Conservation (phyloP, 1,140 invertebrate species). For the Eupristina koningsbergeri region DNA sequence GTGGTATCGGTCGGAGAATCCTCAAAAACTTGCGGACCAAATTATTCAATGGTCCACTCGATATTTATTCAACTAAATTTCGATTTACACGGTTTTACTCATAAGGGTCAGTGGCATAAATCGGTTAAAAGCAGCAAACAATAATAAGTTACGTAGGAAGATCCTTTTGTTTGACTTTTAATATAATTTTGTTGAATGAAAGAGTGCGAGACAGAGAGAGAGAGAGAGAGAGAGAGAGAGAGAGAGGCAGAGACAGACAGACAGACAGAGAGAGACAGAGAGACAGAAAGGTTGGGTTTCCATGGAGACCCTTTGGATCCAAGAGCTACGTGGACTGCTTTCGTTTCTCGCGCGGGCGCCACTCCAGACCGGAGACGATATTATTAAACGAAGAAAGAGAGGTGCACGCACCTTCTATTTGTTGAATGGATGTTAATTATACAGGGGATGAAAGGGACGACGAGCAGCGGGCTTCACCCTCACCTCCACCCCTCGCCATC, state of each 20-base stretch:
- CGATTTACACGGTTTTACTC: no score
- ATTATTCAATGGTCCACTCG: no score
- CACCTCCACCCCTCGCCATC: no score
- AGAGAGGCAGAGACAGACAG: constrained; percentile 27
- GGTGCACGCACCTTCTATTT: constrained; percentile 38
- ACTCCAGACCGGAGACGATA: constrained; percentile 11
- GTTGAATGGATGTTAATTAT: constrained; percentile 52
- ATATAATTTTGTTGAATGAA: constrained; percentile 11
- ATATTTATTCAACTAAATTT: no score
- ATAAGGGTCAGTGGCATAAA: no score
- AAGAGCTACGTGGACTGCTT: constrained; percentile 3
- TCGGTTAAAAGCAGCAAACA: no score
- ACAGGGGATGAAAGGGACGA: constrained; percentile 23
- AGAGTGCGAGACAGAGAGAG: background rate
- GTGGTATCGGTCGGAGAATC: no score
- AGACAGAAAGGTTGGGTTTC: constrained; percentile 14
- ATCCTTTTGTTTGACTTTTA: background rate
- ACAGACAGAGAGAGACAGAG: constrained; percentile 10
- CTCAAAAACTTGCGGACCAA: no score
- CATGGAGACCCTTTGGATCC: constrained; percentile 40
- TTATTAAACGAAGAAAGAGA: constrained; percentile 33
- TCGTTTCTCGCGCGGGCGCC: background rate
- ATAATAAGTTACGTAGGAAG: background rate
- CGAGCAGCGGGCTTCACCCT: no score
- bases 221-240: background rate